Evolutionary conservation across 53 echinoderm and acorn worm species (phyloP).

Genomic region (Temnopleurus reevesii): DNA sequence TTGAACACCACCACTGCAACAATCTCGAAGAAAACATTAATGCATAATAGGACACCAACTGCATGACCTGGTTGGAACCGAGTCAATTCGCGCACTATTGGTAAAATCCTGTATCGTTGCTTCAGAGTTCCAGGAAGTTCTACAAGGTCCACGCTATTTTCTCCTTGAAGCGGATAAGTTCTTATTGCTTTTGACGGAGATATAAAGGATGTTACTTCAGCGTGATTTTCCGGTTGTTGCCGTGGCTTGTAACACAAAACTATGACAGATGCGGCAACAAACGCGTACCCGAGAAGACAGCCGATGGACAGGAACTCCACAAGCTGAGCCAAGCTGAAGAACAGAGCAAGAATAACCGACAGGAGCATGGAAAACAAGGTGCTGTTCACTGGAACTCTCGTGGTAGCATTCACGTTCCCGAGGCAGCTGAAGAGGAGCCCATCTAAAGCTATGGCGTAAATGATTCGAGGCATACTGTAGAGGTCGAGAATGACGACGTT

Average conservation of each 20-base stretch:
- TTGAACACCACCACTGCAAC: too few species aligned
- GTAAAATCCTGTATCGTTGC: not conserved
- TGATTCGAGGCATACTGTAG: conserved; percentile 67
- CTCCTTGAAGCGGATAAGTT: not conserved
- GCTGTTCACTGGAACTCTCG: conserved; percentile 65
- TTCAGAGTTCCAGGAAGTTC: not conserved
- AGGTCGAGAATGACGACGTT: conserved; percentile 39
- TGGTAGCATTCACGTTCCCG: conserved; percentile 51
- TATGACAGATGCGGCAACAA: conserved; percentile 65
- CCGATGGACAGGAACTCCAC: conserved; percentile 86
- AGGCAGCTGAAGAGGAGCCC: conserved; percentile 64
- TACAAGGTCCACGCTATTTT: not conserved
- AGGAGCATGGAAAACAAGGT: conserved; percentile 57
- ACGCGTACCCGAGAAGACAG: conserved; percentile 68
- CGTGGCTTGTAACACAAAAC: conserved; percentile 67
- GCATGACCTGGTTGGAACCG: not conserved
- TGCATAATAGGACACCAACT: not conserved
- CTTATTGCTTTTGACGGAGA: not conserved
- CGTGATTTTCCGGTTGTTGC: not conserved
- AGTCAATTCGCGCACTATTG: not conserved
- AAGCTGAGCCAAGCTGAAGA: conserved; percentile 65
- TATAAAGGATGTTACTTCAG: not conserved
- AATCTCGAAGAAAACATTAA: too few species aligned
- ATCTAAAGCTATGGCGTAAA: conserved; percentile 78
- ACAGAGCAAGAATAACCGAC: conserved; percentile 45